Conservation (phyloP, 2,113 vertebrate genomes). For the Phrynocephalus versicolor region DNA sequence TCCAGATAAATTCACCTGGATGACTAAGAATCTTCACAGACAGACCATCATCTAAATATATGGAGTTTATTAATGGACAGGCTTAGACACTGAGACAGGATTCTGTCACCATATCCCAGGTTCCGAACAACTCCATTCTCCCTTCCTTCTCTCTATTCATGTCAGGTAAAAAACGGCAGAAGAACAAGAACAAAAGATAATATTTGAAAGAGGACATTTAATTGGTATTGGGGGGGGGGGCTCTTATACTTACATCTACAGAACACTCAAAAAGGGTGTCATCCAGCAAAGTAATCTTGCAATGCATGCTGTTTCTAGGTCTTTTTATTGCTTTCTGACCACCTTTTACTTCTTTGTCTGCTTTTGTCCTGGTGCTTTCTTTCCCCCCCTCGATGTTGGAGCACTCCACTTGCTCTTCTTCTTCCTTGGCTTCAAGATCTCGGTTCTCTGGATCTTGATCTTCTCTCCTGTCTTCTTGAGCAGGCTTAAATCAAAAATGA, state of each 20-base stretch:
- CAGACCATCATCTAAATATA: background rate
- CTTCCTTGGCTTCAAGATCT: conserved; percentile 70
- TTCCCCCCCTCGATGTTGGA: conserved; percentile 64
- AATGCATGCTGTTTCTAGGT: conserved; percentile 85
- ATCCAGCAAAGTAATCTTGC: conserved; percentile 91
- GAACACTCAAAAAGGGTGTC: conserved; percentile 88
- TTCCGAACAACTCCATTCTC: background rate
- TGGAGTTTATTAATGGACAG: too few relatives aligned
- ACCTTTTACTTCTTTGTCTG: conserved; percentile 78
- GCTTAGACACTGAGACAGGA: background rate
- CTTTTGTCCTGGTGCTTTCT: conserved; percentile 69
- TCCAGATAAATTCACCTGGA: too few relatives aligned
- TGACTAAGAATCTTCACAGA: too few relatives aligned
- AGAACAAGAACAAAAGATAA: background rate
- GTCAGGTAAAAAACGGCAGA: background rate
- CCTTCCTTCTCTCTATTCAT: background rate
- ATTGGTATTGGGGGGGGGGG: background rate
- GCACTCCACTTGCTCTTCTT: conserved; percentile 66
- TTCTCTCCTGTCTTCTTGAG: conserved; percentile 84
- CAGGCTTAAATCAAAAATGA: conserved; percentile 70
- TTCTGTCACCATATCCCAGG: background rate
- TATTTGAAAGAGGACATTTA: background rate
- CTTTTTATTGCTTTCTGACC: conserved; percentile 76
- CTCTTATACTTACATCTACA: conserved; percentile 84
- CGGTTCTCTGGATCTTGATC: conserved; percentile 70